Evolutionary conservation across 2,113 vertebrate genomes (phyloP).

Genomic region (Callaeas wilsoni): DNA sequence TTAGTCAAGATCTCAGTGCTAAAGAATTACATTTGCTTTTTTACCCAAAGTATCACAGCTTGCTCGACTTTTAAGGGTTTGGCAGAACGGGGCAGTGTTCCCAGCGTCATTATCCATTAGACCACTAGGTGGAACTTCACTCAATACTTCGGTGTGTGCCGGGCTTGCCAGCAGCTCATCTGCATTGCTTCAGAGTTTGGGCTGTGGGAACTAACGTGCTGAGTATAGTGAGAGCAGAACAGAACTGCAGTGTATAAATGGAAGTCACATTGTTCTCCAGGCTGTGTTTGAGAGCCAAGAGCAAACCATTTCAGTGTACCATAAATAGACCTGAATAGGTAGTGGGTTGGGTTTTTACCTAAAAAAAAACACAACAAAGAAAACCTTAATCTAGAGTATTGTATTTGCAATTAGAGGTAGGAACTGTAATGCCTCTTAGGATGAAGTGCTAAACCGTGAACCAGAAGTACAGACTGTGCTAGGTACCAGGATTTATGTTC

Average conservation of each 20-base stretch:
- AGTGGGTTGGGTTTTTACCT: background rate
- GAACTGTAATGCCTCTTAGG: background rate
- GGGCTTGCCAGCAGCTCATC: background rate
- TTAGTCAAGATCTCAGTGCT: background rate
- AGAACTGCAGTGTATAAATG: slow-evolving; percentile 15
- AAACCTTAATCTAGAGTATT: background rate
- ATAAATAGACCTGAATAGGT: slow-evolving; percentile 36
- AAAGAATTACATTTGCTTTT: background rate
- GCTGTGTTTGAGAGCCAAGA: background rate
- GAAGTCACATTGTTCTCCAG: slow-evolving; percentile 14
- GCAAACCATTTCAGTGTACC: background rate
- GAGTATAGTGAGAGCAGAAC: slow-evolving; percentile 16
- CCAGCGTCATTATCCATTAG: background rate
- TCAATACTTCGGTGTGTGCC: background rate
- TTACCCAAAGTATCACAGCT: background rate
- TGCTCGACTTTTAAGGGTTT: background rate
- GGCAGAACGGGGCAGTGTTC: background rate
- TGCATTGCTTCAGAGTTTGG: background rate
- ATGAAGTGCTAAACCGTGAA: background rate
- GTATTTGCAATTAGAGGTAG: background rate
- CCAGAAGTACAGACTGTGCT: background rate
- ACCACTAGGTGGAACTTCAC: slow-evolving; percentile 49
- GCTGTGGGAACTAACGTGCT: background rate
- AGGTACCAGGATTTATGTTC: background rate
- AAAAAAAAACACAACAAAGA: background rate